phyloP scores from a whole-genome alignment of 2,888 invertebrate species.

The Papilio elwesi region DNA sequence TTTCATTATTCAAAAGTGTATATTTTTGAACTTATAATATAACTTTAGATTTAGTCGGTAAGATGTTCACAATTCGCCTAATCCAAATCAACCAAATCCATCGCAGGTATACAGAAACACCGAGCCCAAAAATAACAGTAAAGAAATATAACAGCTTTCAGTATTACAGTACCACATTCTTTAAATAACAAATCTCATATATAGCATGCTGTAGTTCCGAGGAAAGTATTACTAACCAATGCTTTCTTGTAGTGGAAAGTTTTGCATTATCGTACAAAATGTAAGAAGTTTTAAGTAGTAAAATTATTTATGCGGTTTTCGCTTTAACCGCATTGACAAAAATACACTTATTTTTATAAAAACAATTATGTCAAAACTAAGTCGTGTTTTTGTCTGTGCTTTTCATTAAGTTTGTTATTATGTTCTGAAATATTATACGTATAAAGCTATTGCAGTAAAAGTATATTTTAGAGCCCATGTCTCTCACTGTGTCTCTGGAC shows the following conservation, averaged over 20 bases:
- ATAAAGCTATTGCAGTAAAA: neutral
- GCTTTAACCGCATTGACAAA: conserved; percentile 19
- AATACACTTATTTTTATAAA: neutral
- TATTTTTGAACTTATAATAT: no score
- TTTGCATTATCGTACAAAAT: neutral
- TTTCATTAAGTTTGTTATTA: neutral
- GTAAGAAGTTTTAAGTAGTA: neutral
- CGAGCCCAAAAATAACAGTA: neutral
- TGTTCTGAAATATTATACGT: neutral
- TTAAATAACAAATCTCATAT: conserved; percentile 29
- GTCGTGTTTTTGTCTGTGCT: conserved; percentile 5
- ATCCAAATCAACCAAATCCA: conserved; percentile 1
- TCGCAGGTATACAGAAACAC: conserved; percentile 25
- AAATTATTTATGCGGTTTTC: conserved; percentile 5
- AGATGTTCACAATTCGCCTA: no score
- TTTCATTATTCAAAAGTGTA: no score
- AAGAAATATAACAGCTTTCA: conserved; percentile 40
- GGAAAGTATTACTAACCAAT: conserved; percentile 9
- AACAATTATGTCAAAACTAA: neutral
- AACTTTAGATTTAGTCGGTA: no score
- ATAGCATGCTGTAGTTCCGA: conserved; percentile 35
- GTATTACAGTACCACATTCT: conserved; percentile 36
- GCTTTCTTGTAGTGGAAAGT: conserved; percentile 1
- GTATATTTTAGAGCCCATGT: neutral
- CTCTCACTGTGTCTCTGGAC: no score